Base-by-base conservation (phyloP, 2,113 vertebrate genomes). In the Laticauda laticaudata region DNA sequence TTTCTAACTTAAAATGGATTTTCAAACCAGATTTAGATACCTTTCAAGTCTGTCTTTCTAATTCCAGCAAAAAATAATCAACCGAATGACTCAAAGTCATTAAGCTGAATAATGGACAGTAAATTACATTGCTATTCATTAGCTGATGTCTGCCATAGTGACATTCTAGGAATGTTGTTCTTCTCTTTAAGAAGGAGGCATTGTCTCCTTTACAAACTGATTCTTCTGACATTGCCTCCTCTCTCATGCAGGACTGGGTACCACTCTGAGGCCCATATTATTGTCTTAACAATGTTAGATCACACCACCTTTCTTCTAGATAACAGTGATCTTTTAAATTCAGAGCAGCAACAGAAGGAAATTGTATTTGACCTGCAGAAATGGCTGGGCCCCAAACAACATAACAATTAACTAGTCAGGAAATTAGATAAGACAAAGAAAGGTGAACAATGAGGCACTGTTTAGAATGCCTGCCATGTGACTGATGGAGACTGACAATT, bases 391-490 rank as follows among this genome's bases (percentile, higher is more conserved):
- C 24, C 34, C 88, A 29, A 18, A 48, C 64, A 89, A 54, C 53
- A 81, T 81, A 56, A 24, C 87, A 92, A 56, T 92, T 89, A 92
- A 81, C 24, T 57, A 53, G 61, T 26, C 21, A 56, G 51, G 59
- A 55, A 89, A 92, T 92, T 56, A 64, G 87, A 88, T 89, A 81
- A 69, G 91, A 69, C 12, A 89, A 48, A n/a, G 34, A 64, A 89
- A 81, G 56, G 61, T n/a, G 59, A 89, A 89, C 51, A 89, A 92
- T 92, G 87, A 92, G 18, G 61, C 81, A 24, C 45, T 89, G 53
- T 34, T 92, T 45, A 24, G 87, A 89, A 81, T 92, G 61, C 56
- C 56, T 89, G 87, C 29, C 51, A 1, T 89, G 53, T 56, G 57
- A 43, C 48, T 55, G 86, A 88, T 43, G 61, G 87, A 75, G 51